These are phyloP conservation scores for Setipinna tenuifilis DNA, from an alignment of 2,797 vertebrate species.

Conservation along the genomic window DNA sequence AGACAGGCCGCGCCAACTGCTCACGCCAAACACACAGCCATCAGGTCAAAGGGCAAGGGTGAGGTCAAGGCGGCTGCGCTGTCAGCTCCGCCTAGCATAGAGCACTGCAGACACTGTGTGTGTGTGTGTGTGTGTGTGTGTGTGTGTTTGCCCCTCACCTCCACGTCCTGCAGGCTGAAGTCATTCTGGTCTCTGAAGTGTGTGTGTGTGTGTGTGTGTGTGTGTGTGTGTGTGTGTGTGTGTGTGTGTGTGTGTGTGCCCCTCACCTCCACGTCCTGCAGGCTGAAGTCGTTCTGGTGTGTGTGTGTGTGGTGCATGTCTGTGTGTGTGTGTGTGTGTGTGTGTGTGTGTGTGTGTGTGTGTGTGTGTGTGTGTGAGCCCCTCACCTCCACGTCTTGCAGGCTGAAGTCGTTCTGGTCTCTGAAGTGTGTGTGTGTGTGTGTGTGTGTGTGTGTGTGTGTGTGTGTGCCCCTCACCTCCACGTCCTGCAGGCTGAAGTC, in stretches of 20 bases:
- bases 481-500: no score
- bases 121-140: no score
- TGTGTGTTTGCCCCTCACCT: constrained; percentile 73
- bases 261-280: constrained; percentile 95
- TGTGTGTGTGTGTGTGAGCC: no score
- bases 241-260: no score
- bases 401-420: constrained; percentile 98
- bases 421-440: constrained; percentile 88
- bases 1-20: background rate
- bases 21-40: background rate
- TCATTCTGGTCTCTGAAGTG: constrained; percentile 98
- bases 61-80: background rate
- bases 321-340: constrained; percentile 8
- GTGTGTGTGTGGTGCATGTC: background rate
- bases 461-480: no score
- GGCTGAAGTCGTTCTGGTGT: constrained; percentile 90
- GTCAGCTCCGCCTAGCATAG: background rate
- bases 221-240: no score
- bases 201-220: constrained; percentile 53
- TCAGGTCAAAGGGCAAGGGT: background rate
- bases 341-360: background rate
- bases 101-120: background rate
- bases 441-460: background rate
- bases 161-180: constrained; percentile 97
- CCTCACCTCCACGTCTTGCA: constrained; percentile 94